Conservation (phyloP, 1,140 invertebrate genomes). For the Panagrolaimus sp. region DNA sequence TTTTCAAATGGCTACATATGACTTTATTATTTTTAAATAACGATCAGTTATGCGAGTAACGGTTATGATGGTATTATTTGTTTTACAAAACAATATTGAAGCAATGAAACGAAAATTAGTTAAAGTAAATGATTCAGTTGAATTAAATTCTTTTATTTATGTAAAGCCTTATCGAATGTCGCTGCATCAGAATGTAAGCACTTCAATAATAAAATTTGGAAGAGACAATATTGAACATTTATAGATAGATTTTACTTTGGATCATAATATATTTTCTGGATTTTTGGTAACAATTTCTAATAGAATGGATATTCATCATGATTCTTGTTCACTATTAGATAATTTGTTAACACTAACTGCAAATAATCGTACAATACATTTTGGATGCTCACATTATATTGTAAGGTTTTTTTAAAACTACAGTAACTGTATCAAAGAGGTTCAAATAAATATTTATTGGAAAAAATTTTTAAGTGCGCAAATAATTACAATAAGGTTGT, state of each 20-base stretch:
- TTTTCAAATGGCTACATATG: too few relatives aligned
- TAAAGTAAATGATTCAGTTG: slow-evolving; percentile 10
- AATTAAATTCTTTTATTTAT: background rate
- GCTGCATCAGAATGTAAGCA: background rate
- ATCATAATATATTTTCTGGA: slow-evolving; percentile 20
- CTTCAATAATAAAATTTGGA: too few relatives aligned
- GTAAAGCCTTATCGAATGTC: slow-evolving; percentile 13
- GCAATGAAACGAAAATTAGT: background rate
- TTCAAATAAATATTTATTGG: too few relatives aligned
- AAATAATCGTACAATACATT: slow-evolving; percentile 22
- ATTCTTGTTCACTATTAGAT: slow-evolving; percentile 27
- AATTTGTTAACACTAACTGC: slow-evolving; percentile 21
- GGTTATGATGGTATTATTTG: background rate
- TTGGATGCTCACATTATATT: slow-evolving; percentile 35
- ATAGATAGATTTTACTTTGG: slow-evolving; percentile 28
- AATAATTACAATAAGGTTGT: too few relatives aligned
- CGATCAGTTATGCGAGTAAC: slow-evolving; percentile 4
- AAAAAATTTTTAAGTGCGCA: too few relatives aligned
- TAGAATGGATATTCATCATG: slow-evolving; percentile 30
- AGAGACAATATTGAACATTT: background rate
- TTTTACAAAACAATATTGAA: background rate
- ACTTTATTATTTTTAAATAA: too few relatives aligned
- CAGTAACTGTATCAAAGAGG: too few relatives aligned
- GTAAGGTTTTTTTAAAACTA: slow-evolving; percentile 10
- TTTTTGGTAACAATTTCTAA: slow-evolving; percentile 30